Percentiles rank a stretch among this genome's conserved stretches.
These are phyloP conservation scores for Pammene fasciana DNA, from an alignment of 2,888 invertebrate species.

Conservation along the genomic window DNA sequence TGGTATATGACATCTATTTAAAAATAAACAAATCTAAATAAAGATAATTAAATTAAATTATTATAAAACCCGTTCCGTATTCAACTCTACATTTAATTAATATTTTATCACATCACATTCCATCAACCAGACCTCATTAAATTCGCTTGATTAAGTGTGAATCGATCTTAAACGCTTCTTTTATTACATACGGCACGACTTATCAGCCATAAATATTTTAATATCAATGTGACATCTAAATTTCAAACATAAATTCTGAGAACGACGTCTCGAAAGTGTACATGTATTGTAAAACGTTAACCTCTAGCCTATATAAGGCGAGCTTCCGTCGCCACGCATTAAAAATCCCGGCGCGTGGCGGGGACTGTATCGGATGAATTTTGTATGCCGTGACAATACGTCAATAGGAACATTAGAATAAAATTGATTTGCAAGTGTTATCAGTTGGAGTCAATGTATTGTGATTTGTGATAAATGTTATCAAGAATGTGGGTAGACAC, in stretches of 20 bases:
- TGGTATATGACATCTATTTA: too few relatives aligned
- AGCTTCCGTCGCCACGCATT: constrained; percentile 57
- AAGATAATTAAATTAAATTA: too few relatives aligned
- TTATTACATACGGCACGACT: constrained; percentile 9
- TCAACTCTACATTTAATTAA: background rate
- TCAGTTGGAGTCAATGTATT: background rate
- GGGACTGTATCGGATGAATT: constrained; percentile 48
- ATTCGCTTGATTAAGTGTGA: constrained; percentile 12
- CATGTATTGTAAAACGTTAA: constrained; percentile 51
- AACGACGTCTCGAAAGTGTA: constrained; percentile 44
- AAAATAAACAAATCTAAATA: too few relatives aligned
- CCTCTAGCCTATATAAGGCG: constrained; percentile 47
- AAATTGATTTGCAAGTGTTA: constrained; percentile 21
- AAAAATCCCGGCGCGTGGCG: constrained; percentile 48
- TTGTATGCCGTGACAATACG: constrained; percentile 40
- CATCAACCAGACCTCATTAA: background rate
- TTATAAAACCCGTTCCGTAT: background rate
- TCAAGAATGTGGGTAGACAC: too few relatives aligned
- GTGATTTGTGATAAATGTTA: too few relatives aligned
- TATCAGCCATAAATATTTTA: constrained; percentile 1
- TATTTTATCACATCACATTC: background rate
- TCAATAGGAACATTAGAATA: constrained; percentile 27
- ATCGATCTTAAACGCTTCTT: constrained; percentile 8
- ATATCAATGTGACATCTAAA: constrained; percentile 3
- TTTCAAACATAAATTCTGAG: constrained; percentile 39